Evolutionary conservation across 2,888 invertebrate genomes (phyloP).

Genomic region (Macaria notata): DNA sequence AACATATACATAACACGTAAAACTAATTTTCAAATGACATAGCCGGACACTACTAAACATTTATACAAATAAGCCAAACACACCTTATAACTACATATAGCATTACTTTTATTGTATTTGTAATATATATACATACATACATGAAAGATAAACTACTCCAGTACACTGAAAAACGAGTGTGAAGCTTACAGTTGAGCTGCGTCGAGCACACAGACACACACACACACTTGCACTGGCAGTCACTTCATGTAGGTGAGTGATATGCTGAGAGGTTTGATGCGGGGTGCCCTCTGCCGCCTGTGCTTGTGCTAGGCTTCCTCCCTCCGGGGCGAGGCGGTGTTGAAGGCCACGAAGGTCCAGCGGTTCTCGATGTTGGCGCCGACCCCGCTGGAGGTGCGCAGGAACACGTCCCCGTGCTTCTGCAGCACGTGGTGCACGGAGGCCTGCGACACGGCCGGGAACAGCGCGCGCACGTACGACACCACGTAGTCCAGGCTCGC

Average conservation of each 20-base stretch:
- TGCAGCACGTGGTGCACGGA: conserved; percentile 90
- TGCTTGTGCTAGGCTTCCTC: conserved; percentile 27
- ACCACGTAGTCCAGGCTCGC: conserved; percentile 95
- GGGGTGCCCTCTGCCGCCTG: conserved; percentile 11
- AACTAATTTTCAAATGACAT: no score
- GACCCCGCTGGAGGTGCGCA: conserved; percentile 89
- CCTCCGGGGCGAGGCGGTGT: conserved; percentile 31
- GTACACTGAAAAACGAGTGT: no score
- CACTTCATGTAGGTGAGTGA: conserved; percentile 33
- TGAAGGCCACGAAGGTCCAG: conserved; percentile 92
- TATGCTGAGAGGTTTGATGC: conserved; percentile 34
- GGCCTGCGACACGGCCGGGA: conserved; percentile 86
- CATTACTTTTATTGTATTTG: no score
- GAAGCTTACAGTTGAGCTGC: no score
- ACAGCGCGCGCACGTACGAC: conserved; percentile 93
- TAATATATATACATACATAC: no score
- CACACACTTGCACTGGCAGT: background rate
- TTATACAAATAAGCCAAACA: no score
- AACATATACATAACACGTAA: no score
- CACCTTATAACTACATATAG: no score
- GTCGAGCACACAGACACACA: no score
- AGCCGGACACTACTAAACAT: no score
- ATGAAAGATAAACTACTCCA: no score
- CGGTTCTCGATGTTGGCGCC: conserved; percentile 93
- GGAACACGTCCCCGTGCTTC: conserved; percentile 91